Percentiles rank a stretch among this genome's conserved stretches.
These are phyloP conservation scores for Danio kyathit DNA, from an alignment of 2,797 vertebrate genomes.

Conservation along the genomic window DNA sequence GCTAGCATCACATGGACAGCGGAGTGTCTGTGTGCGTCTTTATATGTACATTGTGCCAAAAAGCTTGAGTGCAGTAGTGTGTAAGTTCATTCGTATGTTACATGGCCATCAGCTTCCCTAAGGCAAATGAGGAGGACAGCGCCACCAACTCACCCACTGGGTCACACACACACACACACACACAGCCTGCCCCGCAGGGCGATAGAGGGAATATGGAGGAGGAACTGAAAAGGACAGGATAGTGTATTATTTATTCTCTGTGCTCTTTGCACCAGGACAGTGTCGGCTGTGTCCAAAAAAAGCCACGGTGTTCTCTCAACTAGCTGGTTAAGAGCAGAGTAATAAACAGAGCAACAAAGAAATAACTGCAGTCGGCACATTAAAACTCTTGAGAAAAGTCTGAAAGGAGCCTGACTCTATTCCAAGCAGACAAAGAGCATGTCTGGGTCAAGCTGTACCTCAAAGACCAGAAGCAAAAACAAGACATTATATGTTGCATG, in stretches of 20 bases:
- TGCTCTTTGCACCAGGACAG: constrained; percentile 18
- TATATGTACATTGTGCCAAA: neutral
- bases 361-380: constrained; percentile 16
- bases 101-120: constrained; percentile 17
- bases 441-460: neutral
- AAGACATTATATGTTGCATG: neutral
- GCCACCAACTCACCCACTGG: constrained; percentile 32
- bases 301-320: neutral
- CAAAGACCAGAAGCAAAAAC: neutral
- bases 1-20: neutral
- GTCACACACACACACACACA: constrained; percentile 49
- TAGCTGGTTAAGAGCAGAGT: constrained; percentile 22
- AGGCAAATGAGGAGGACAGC: constrained; percentile 15
- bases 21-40: neutral
- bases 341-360: neutral
- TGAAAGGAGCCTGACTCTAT: constrained; percentile 18
- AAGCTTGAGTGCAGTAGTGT: constrained; percentile 31
- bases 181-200: constrained; percentile 4
- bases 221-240: constrained; percentile 27
- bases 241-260: constrained; percentile 34
- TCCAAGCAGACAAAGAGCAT: constrained; percentile 11
- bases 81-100: constrained; percentile 22
- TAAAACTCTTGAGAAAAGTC: constrained; percentile 19
- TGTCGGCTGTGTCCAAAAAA: constrained; percentile 18
- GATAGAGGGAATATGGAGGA: constrained; percentile 30